These are phyloP conservation scores for Pseudomyrmex dendroicus DNA, from an alignment of 1,140 invertebrate species.

Conservation along the genomic window DNA sequence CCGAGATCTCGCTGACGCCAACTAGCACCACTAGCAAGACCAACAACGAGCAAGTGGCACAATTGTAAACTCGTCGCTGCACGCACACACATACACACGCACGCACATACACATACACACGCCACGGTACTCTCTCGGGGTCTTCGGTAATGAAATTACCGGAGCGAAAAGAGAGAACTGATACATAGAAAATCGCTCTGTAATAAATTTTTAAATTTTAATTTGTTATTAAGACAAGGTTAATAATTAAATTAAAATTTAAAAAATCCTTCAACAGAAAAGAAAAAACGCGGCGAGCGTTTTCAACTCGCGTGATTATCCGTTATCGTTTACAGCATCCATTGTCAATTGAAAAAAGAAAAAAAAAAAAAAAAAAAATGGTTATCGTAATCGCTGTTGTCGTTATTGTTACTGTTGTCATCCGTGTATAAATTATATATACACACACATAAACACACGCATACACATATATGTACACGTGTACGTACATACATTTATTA, in stretches of 20 bases:
- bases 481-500: constrained; percentile 42
- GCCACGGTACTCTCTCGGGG: no score
- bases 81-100: not conserved
- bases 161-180: no score
- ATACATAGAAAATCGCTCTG: not conserved
- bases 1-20: constrained; percentile 80
- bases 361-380: constrained; percentile 33
- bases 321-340: constrained; percentile 11
- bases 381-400: constrained; percentile 76
- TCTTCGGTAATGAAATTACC: no score
- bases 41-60: constrained; percentile 81
- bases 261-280: not conserved
- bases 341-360: constrained; percentile 23
- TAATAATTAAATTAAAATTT: constrained; percentile 25
- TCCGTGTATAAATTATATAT: constrained; percentile 64
- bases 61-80: constrained; percentile 73
- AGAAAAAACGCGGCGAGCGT: constrained; percentile 1
- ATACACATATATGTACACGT: not conserved
- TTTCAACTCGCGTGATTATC: not conserved
- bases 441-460: not conserved
- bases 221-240: not conserved
- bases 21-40: constrained; percentile 79
- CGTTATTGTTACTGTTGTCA: constrained; percentile 80
- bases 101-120: not conserved
- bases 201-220: constrained; percentile 14